phyloP scores from a whole-genome alignment of 1,140 invertebrate genomes.

The Bombus huntii region DNA sequence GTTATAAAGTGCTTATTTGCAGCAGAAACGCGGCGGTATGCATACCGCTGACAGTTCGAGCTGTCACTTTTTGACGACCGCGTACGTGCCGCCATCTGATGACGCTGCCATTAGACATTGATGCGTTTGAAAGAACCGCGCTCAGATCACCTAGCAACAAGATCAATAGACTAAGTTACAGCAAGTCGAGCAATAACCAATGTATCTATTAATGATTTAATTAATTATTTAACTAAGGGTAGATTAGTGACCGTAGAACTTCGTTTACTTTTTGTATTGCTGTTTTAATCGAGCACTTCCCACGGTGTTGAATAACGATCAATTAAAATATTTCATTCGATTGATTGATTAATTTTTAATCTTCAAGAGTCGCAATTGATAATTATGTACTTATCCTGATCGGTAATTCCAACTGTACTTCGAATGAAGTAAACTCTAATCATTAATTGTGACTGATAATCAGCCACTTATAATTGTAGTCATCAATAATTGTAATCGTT shows the following conservation, averaged over 20 bases:
- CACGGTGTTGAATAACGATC: too few relatives aligned
- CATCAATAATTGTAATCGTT: neutral
- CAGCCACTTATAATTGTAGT: neutral
- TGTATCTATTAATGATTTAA: neutral
- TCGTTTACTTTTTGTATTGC: neutral
- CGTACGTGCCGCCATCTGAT: conserved; percentile 62
- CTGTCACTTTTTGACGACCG: conserved; percentile 67
- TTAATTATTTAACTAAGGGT: conserved; percentile 34
- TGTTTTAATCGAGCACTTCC: too few relatives aligned
- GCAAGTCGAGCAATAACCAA: neutral
- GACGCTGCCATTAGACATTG: neutral
- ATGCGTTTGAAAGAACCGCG: conserved; percentile 50
- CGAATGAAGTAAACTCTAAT: neutral
- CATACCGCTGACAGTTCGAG: conserved; percentile 74
- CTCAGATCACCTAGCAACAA: conserved; percentile 71
- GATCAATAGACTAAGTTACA: conserved; percentile 64
- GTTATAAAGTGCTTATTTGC: conserved; percentile 62
- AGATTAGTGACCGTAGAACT: neutral
- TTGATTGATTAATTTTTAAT: too few relatives aligned
- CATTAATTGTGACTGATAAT: too few relatives aligned
- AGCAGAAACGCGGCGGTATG: conserved; percentile 62
- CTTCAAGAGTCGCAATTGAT: neutral
- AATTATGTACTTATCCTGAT: neutral
- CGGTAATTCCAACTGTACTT: neutral
- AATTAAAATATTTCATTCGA: too few relatives aligned